A percentile compares a stretch with the other conserved stretches of the same genome.
Conservation (phyloP, 2,113 vertebrate species). For the Myiopsitta monachus region DNA sequence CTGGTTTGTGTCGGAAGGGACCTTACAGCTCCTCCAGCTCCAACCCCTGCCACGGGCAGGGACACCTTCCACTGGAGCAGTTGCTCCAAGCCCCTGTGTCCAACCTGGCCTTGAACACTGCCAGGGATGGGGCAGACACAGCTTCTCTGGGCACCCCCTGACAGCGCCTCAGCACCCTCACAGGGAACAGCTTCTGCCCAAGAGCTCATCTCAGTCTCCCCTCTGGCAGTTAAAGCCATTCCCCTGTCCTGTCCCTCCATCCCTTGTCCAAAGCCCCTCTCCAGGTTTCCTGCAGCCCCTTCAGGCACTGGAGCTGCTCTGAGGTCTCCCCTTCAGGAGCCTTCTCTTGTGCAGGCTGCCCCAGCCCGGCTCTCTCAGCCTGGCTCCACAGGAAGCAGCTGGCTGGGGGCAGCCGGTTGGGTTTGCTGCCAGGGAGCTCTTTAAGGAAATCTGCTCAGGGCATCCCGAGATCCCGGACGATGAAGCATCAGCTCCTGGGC, state of each 20-base stretch:
- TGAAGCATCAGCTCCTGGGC: not conserved
- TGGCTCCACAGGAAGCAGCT: not conserved
- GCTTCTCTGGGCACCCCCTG: no score
- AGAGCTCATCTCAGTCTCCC: no score
- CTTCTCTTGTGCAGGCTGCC: not conserved
- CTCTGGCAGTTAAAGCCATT: no score
- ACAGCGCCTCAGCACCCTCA: no score
- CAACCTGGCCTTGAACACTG: no score
- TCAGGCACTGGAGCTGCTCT: not conserved
- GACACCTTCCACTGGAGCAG: not conserved
- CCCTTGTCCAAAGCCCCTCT: no score
- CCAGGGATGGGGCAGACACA: no score
- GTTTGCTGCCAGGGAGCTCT: not conserved
- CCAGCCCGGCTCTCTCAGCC: not conserved
- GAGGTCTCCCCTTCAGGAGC: not conserved
- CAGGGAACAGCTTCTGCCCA: no score
- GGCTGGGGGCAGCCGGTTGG: not conserved
- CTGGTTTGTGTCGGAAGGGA: not conserved
- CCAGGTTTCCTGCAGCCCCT: no score
- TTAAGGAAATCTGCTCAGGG: not conserved
- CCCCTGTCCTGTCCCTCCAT: no score
- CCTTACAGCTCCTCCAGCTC: fast-evolving
- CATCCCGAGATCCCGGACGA: fast-evolving
- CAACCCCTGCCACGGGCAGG: not conserved
- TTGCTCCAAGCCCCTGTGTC: no score